These are phyloP conservation scores for Drosophila nasuta DNA, from an alignment of 1,140 invertebrate species.

Conservation along the genomic window DNA sequence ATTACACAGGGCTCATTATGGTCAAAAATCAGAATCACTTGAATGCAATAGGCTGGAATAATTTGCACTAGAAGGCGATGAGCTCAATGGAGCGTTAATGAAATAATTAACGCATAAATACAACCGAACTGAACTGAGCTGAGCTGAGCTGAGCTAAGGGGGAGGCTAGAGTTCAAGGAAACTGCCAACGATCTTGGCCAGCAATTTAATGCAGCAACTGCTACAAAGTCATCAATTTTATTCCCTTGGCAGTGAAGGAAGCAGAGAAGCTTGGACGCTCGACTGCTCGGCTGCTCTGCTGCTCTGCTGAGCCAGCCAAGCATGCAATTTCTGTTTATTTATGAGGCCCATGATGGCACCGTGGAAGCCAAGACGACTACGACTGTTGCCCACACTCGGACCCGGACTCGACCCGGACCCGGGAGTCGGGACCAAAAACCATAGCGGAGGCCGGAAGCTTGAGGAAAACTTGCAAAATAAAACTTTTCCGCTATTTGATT, in stretches of 20 bases:
- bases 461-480: slow-evolving; percentile 77
- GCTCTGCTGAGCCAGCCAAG: slow-evolving; percentile 51
- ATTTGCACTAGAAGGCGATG: slow-evolving; percentile 42
- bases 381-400: neutral
- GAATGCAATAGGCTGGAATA: slow-evolving; percentile 78
- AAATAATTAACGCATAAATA: slow-evolving; percentile 79
- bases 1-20: slow-evolving; percentile 44
- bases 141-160: too few species aligned
- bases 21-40: slow-evolving; percentile 71
- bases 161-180: slow-evolving; percentile 44
- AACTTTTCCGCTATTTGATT: slow-evolving; percentile 81
- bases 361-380: slow-evolving; percentile 33
- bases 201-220: slow-evolving; percentile 55
- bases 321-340: slow-evolving; percentile 79
- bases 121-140: slow-evolving; percentile 8
- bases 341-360: slow-evolving; percentile 64
- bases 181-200: slow-evolving; percentile 12
- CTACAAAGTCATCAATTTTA: slow-evolving; percentile 76
- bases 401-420: neutral
- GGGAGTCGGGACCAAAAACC: neutral
- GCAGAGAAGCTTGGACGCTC: neutral
- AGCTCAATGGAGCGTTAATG: slow-evolving; percentile 72
- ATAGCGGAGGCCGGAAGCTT: slow-evolving; percentile 50
- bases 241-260: slow-evolving; percentile 15
- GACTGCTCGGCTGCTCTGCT: slow-evolving; percentile 15